Base-by-base conservation (phyloP, 2,797 vertebrate genomes). In the Odontamblyopus lacepedii region DNA sequence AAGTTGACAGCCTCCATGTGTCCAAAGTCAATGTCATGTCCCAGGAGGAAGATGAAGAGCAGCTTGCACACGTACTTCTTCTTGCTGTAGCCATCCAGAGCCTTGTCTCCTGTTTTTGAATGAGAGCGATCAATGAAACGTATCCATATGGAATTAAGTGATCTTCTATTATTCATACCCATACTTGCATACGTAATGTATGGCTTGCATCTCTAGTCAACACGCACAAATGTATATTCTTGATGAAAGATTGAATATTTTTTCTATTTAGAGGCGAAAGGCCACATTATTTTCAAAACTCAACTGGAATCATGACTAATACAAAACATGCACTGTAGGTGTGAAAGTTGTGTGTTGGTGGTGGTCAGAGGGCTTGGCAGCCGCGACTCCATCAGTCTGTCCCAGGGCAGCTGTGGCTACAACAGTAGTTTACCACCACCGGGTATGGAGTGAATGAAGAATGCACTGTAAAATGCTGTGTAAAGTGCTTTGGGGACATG, bases 1-100 rank as follows among this genome's bases (percentile, higher is more conserved):
- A 97, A 92, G 90, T 97, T 97, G 83, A 97, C 96, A 0, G 96
- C 96, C 81, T 97, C 96, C 96, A 97, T 97, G 91, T 97, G 96
- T 66, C 96, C 96, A 30, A 97, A 97, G 88, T 97, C 96, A 27
- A 97, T 97, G 82, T 97, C 96, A 15, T 97, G 96, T 68, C 96
- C 96, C 50, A 97, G 87, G 12, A 97, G 94, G 72, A 97, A 97
- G 87, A 97, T 97, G 87, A 97, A 97, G n/a, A 97, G 95, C 80
- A 97, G 92, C 82, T 97, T 97, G 86, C 96, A 97, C 15, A 97
- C 95, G 6, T 97, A 97, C 70, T 97, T 97, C 83, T 97, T 97
- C 82, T 97, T 97, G 82, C 96, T 97, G 89, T 97, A 91, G 63
- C 90, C 90, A 2, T 91, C 90, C 7, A 91, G 73, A 56, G 88